Evolutionary conservation across 2,888 invertebrate genomes (phyloP).

Genomic region (Lumbricus terrestris): DNA sequence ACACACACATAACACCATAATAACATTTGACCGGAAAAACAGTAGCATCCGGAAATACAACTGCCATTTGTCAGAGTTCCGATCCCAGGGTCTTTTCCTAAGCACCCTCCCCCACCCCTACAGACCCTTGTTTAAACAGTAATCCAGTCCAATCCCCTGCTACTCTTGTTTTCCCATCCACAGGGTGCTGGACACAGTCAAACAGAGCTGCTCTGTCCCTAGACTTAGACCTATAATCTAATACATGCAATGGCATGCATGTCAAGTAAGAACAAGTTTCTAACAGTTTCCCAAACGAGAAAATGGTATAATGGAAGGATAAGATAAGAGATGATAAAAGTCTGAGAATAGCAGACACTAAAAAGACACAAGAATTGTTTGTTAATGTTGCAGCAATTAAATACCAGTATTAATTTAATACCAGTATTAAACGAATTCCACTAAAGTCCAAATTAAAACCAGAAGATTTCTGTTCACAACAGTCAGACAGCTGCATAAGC

Average conservation of each 20-base stretch:
- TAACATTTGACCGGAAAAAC: not conserved
- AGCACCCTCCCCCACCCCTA: too few species aligned
- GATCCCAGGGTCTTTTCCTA: not conserved
- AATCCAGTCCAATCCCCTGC: not conserved
- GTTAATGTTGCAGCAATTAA: too few species aligned
- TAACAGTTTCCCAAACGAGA: not conserved
- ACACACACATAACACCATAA: not conserved
- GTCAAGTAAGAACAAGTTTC: not conserved
- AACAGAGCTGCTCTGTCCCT: not conserved
- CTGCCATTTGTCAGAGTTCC: not conserved
- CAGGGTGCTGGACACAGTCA: not conserved
- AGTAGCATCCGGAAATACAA: not conserved
- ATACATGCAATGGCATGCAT: too few species aligned
- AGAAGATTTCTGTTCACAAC: not conserved
- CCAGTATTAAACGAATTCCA: not conserved
- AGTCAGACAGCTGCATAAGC: not conserved
- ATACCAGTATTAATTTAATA: too few species aligned
- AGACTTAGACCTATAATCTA: not conserved
- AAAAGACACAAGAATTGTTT: not conserved
- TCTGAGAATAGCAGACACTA: not conserved
- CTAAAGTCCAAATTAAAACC: not conserved
- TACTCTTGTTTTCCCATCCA: not conserved
- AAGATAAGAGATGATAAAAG: not conserved
- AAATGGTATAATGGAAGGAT: not conserved
- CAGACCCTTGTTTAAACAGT: not conserved